Evolutionary conservation across 92 coral and sea anemone genomes (phyloP), one percentile per base, ranked within the genome.

Genomic region (Porites rus): DNA sequence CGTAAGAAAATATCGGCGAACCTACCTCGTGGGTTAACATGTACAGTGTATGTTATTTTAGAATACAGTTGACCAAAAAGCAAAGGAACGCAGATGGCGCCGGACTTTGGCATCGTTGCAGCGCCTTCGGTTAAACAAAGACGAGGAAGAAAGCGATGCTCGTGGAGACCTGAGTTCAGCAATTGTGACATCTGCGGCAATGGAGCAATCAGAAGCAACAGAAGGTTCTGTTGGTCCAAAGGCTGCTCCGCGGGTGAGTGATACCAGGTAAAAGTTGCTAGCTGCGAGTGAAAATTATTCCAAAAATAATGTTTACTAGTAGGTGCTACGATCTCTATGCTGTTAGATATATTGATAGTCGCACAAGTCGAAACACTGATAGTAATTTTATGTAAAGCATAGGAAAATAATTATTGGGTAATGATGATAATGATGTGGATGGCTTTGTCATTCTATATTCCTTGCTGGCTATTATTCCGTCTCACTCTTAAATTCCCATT

Each of bases 161-260:
- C 92, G 95, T 22, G 95, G 95, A 18, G 95, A 94, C 50, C 75
- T 94, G 62, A 94, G 94, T n/a, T 94, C 98, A 56, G 89, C 98
- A 56, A 87, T 94, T 65, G 95, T 94, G 21, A 90, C 98, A 17
- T 94, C 97, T 3, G 95, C 84, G 53, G 93, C 93, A 3, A 54
- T 69, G 18, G 86, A 79, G 20, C 71, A 72, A 62, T 60, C 79
- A 16, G 58, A 72, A 7, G 5, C 63, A 14, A 59, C 51, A 22
- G 82, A 59, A 2, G 70, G 51, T 10, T 77, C 51, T 21, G 82
- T 51, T 1, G 70, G 51, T 10, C 65, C 72, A 75, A 50, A 70
- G 5, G 63, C 50, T 11, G 72, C 60, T 16, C 85, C 80, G 64
- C 72, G 65, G 89, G 92, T 89, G 17, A 12, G 89, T 60, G 28